Evolutionary conservation across 2,888 invertebrate genomes (phyloP).

Genomic region (Hydropsyche betteni): DNA sequence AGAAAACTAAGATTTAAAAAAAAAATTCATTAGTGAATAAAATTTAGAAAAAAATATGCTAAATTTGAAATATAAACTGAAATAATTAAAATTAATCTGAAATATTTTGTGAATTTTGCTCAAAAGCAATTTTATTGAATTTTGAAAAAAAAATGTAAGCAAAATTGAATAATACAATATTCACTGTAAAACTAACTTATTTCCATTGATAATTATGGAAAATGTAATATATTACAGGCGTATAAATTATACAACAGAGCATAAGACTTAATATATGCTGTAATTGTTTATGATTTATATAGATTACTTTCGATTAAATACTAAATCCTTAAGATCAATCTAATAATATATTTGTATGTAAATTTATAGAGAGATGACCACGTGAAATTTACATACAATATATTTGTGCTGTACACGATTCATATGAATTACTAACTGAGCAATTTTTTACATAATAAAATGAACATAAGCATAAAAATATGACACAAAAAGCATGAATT

Average conservation of each 20-base stretch:
- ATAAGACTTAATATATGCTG: background rate
- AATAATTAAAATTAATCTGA: background rate
- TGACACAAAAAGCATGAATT: slow-evolving; percentile 19
- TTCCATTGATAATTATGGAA: slow-evolving; percentile 2
- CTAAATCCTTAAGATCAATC: too few species aligned
- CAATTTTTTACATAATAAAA: slow-evolving; percentile 5
- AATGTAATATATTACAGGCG: too few species aligned
- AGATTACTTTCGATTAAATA: too few species aligned
- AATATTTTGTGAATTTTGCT: too few species aligned
- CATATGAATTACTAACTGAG: slow-evolving; percentile 13
- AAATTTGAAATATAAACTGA: too few species aligned
- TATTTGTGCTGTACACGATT: slow-evolving; percentile 21
- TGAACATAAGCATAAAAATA: slow-evolving; percentile 16
- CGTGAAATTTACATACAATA: slow-evolving; percentile 14
- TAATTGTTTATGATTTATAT: background rate
- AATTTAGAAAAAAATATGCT: too few species aligned
- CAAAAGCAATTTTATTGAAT: too few species aligned
- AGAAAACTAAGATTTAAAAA: background rate
- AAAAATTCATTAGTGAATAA: background rate
- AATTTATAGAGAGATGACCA: background rate
- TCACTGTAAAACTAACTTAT: slow-evolving; percentile 18
- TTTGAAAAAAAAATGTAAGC: too few species aligned
- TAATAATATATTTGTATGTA: too few species aligned
- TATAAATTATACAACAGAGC: too few species aligned
- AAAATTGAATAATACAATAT: slow-evolving; percentile 16